Percentiles rank a stretch among this genome's conserved stretches.
Conservation (phyloP, 2,113 vertebrate species). For the Litocranius walleri region DNA sequence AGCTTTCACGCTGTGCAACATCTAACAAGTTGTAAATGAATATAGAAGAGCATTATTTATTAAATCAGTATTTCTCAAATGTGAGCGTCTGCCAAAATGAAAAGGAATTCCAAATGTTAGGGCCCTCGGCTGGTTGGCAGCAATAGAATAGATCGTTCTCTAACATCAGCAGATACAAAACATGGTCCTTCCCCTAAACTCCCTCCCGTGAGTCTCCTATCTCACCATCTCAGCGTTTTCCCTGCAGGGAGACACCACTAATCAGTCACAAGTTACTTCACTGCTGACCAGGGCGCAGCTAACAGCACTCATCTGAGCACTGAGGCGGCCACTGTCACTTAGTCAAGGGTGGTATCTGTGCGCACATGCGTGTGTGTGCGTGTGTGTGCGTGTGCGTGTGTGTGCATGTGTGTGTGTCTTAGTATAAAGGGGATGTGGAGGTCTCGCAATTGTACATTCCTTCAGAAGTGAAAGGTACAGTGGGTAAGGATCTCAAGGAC, state of each 20-base stretch:
- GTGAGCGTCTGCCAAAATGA: neutral
- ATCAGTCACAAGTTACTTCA: neutral
- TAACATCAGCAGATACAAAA: neutral
- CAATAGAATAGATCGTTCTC: neutral
- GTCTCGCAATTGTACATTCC: neutral
- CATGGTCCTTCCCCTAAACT: neutral
- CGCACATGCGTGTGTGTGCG: accelerated
- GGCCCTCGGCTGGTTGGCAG: too few relatives aligned
- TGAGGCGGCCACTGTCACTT: neutral
- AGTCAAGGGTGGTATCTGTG: too few relatives aligned
- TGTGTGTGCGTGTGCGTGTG: too few relatives aligned
- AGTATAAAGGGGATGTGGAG: too few relatives aligned
- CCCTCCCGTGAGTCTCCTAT: neutral
- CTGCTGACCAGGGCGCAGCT: neutral
- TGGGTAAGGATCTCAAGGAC: neutral
- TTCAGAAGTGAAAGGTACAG: neutral
- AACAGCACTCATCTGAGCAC: neutral
- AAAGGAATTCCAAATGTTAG: neutral
- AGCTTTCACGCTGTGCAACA: neutral
- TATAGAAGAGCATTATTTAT: neutral
- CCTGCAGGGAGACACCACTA: accelerated
- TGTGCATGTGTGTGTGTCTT: too few relatives aligned
- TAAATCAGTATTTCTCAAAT: neutral
- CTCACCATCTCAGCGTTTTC: neutral
- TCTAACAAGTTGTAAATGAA: neutral